phyloP scores from a whole-genome alignment of 2,888 invertebrate species.

The Frankliniella fusca region DNA sequence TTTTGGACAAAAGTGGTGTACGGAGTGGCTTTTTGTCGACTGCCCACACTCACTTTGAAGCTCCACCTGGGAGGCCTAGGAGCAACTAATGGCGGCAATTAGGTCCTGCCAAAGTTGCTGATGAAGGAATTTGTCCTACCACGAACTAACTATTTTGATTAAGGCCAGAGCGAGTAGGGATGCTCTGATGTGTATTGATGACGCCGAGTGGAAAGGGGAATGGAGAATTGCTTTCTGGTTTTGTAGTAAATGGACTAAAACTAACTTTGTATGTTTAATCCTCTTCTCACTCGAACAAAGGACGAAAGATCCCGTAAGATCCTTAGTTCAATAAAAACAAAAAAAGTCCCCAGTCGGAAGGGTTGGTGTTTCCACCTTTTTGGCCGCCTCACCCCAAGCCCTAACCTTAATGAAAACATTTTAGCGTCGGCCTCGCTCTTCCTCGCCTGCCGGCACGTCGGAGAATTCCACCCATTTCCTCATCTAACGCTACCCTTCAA shows the following conservation, averaged over 20 bases:
- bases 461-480: conserved; percentile 16
- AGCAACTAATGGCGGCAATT: not conserved
- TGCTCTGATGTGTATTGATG: conserved; percentile 2
- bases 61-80: not conserved
- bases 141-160: conserved; percentile 6
- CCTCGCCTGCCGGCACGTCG: not conserved
- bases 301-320: too few relatives aligned
- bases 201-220: not conserved
- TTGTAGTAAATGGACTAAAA: too few relatives aligned
- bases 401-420: too few relatives aligned
- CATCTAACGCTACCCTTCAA: conserved; percentile 11
- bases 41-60: not conserved
- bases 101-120: not conserved
- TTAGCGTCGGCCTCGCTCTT: too few relatives aligned
- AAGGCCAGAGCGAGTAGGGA: not conserved
- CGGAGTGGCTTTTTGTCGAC: not conserved
- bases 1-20: not conserved
- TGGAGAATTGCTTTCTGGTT: too few relatives aligned
- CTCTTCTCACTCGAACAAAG: too few relatives aligned
- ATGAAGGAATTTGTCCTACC: not conserved
- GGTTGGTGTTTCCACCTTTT: too few relatives aligned
- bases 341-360: too few relatives aligned
- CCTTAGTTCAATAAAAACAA: too few relatives aligned
- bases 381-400: too few relatives aligned
- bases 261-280: too few relatives aligned